phyloP scores from a whole-genome alignment of 2,113 vertebrate genomes.

The Sisor rabdophorus region DNA sequence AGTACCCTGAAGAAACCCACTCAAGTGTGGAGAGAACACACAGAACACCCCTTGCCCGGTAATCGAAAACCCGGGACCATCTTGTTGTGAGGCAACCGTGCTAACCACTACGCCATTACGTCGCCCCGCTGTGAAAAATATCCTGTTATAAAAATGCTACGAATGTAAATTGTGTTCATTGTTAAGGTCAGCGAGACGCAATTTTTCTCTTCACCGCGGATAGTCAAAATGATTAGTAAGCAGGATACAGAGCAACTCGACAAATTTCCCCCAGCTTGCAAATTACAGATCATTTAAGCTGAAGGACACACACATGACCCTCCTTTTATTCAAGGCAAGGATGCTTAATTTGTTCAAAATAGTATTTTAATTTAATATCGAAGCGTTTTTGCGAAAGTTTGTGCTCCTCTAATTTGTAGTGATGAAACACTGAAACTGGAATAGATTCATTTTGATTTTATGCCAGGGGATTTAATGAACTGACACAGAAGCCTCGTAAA shows the following conservation, averaged over 20 bases:
- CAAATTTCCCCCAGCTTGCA: conserved; percentile 9
- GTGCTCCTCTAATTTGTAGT: not conserved
- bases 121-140: not conserved
- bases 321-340: not conserved
- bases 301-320: not conserved
- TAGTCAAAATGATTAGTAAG: conserved; percentile 6
- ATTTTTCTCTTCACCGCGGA: not conserved
- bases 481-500: too few relatives aligned
- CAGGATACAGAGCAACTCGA: not conserved
- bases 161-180: not conserved
- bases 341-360: not conserved
- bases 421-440: not conserved
- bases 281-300: conserved; percentile 5
- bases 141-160: not conserved
- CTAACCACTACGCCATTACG: too few relatives aligned
- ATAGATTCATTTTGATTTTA: not conserved
- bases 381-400: not conserved
- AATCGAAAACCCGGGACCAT: too few relatives aligned
- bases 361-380: not conserved
- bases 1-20: too few relatives aligned
- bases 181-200: not conserved
- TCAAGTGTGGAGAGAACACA: too few relatives aligned
- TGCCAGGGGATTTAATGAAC: not conserved
- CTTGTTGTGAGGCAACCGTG: too few relatives aligned
- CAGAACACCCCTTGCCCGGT: too few relatives aligned